Percentiles rank a stretch among this genome's conserved stretches.
These are phyloP conservation scores for Ostrea edulis DNA, from an alignment of 1,140 invertebrate species.

Conservation along the genomic window DNA sequence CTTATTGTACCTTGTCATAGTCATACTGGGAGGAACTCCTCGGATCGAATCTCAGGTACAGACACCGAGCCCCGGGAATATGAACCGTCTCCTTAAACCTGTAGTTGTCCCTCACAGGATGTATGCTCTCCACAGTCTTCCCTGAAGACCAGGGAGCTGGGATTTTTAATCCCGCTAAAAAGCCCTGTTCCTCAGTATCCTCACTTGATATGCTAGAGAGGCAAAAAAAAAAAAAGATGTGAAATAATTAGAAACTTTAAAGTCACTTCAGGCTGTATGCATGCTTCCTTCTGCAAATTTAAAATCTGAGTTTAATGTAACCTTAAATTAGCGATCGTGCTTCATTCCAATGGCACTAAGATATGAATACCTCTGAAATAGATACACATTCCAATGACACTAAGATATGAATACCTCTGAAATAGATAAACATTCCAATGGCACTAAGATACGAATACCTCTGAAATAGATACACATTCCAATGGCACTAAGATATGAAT, in stretches of 20 bases:
- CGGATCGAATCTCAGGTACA: conserved; percentile 78
- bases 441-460: too few relatives aligned
- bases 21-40: conserved; percentile 79
- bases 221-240: background rate
- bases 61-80: conserved; percentile 78
- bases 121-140: conserved; percentile 77
- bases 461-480: too few relatives aligned
- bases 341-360: too few relatives aligned
- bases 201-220: conserved; percentile 54
- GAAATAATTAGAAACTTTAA: background rate
- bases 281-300: background rate
- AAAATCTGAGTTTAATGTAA: too few relatives aligned
- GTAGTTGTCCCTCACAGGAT: conserved; percentile 79
- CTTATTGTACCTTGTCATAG: conserved; percentile 77
- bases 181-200: conserved; percentile 75
- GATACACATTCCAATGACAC: too few relatives aligned
- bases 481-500: too few relatives aligned
- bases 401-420: too few relatives aligned
- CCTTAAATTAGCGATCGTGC: too few relatives aligned
- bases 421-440: too few relatives aligned
- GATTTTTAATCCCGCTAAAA: conserved; percentile 76
- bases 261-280: background rate
- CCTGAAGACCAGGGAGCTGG: conserved; percentile 79
- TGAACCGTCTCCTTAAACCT: conserved; percentile 79
- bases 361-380: too few relatives aligned